Conservation (phyloP, 2,113 vertebrate genomes). For the Lethenteron reissneri region DNA sequence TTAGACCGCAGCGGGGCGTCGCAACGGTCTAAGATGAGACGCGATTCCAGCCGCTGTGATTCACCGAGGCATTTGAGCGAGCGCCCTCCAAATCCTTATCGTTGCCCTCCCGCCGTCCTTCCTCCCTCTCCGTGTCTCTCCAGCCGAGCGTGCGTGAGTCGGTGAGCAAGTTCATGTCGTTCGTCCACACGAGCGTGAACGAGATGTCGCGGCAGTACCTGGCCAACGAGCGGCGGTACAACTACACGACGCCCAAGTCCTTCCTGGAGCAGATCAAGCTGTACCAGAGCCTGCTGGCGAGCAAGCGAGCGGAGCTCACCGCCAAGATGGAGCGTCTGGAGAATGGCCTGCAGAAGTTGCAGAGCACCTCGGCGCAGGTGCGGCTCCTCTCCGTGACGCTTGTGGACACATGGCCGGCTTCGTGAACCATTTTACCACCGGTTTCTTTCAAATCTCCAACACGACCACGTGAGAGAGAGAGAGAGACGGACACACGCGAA, state of each 20-base stretch:
- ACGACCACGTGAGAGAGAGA: no score
- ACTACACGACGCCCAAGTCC: slow-evolving; percentile 87
- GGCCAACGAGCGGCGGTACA: slow-evolving; percentile 50
- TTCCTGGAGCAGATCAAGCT: slow-evolving; percentile 90
- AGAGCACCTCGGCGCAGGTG: slow-evolving; percentile 64
- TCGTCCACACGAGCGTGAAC: slow-evolving; percentile 63
- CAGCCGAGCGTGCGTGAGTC: slow-evolving; percentile 47
- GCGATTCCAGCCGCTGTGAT: no score
- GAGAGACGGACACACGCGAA: no score
- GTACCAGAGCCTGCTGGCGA: slow-evolving; percentile 42
- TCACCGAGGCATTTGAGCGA: no score
- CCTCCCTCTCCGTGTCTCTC: not conserved
- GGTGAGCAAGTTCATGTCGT: slow-evolving; percentile 76
- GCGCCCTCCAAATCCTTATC: no score
- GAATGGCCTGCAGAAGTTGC: slow-evolving; percentile 66
- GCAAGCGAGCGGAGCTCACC: slow-evolving; percentile 36
- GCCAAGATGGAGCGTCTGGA: slow-evolving; percentile 56
- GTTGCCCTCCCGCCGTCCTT: no score
- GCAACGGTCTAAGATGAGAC: no score
- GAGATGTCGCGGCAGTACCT: slow-evolving; percentile 45
- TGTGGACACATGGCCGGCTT: no score
- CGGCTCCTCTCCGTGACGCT: not conserved
- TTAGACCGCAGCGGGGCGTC: no score
- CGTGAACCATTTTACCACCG: no score
- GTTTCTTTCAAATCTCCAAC: no score